Evolutionary conservation across 2,888 invertebrate genomes (phyloP).

Genomic region (Eilema sororculum): DNA sequence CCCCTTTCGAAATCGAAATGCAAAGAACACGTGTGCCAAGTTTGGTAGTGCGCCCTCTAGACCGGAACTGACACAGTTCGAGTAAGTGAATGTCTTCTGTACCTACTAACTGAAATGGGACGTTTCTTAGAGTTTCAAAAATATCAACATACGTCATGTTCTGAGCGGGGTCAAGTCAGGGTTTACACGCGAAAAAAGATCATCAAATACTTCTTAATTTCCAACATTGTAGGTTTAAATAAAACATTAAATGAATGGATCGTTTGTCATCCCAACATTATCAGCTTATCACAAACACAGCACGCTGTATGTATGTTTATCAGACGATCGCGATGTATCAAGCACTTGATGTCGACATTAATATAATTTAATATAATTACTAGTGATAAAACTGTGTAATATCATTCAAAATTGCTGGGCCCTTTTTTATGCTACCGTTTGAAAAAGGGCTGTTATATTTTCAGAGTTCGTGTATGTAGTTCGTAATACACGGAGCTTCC

Average conservation of each 20-base stretch:
- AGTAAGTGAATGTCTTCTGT: too few relatives aligned
- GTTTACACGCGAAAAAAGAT: slow-evolving; percentile 2
- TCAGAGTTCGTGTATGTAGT: too few relatives aligned
- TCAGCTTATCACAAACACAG: slow-evolving; percentile 22
- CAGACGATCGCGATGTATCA: slow-evolving; percentile 20
- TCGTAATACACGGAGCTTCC: too few relatives aligned
- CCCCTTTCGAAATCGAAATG: too few relatives aligned
- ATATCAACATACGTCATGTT: not conserved
- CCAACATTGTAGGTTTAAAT: slow-evolving; percentile 12
- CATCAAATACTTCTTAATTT: slow-evolving; percentile 14
- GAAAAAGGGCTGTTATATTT: too few relatives aligned
- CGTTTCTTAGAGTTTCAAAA: not conserved
- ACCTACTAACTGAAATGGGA: too few relatives aligned
- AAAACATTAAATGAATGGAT: slow-evolving; percentile 13
- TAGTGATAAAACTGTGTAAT: not conserved
- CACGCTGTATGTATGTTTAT: slow-evolving; percentile 21
- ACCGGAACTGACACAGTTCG: too few relatives aligned
- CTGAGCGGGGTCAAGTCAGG: not conserved
- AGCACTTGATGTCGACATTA: slow-evolving; percentile 16
- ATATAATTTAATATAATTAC: slow-evolving; percentile 19
- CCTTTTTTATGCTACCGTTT: not conserved
- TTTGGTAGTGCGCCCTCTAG: too few relatives aligned
- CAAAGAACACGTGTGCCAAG: too few relatives aligned
- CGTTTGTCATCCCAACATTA: slow-evolving; percentile 18
- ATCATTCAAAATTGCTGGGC: not conserved